phyloP scores from a whole-genome alignment of 2,888 invertebrate genomes.

The Gortyna flavago region DNA sequence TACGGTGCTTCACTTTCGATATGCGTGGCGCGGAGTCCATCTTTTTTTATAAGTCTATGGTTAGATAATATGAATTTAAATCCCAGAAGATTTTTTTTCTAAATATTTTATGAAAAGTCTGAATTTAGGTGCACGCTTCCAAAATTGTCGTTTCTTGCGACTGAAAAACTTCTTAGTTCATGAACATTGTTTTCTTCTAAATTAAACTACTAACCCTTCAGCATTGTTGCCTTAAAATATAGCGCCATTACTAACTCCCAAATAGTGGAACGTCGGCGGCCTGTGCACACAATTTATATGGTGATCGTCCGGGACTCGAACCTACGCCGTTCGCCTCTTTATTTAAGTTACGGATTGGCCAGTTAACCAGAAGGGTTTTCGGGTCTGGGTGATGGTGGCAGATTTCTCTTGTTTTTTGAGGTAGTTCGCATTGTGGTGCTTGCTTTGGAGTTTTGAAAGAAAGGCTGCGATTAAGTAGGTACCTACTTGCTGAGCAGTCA shows the following conservation, averaged over 20 bases:
- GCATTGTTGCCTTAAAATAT: slow-evolving; percentile 46
- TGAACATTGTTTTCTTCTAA: background rate
- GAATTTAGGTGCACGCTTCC: background rate
- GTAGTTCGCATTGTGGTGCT: background rate
- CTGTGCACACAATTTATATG: slow-evolving; percentile 69
- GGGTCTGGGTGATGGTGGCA: slow-evolving; percentile 16
- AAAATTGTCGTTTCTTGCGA: background rate
- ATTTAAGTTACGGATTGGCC: slow-evolving; percentile 59
- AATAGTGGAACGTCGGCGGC: slow-evolving; percentile 45
- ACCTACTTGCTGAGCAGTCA: background rate
- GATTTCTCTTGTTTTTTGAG: slow-evolving; percentile 36
- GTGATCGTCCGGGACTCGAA: slow-evolving; percentile 64
- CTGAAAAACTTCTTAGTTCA: background rate
- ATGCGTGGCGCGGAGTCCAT: no score
- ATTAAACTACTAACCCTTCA: slow-evolving; percentile 15
- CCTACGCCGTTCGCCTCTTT: slow-evolving; percentile 37
- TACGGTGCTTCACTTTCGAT: no score
- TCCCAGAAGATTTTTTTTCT: no score
- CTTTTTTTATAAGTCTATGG: no score
- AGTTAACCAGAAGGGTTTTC: slow-evolving; percentile 40
- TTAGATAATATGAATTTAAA: no score
- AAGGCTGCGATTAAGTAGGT: no score
- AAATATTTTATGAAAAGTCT: background rate
- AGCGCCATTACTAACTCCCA: slow-evolving; percentile 44
- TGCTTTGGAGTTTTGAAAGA: background rate